Conservation (phyloP, 2,113 vertebrate genomes). For the Anseranas semipalmata region DNA sequence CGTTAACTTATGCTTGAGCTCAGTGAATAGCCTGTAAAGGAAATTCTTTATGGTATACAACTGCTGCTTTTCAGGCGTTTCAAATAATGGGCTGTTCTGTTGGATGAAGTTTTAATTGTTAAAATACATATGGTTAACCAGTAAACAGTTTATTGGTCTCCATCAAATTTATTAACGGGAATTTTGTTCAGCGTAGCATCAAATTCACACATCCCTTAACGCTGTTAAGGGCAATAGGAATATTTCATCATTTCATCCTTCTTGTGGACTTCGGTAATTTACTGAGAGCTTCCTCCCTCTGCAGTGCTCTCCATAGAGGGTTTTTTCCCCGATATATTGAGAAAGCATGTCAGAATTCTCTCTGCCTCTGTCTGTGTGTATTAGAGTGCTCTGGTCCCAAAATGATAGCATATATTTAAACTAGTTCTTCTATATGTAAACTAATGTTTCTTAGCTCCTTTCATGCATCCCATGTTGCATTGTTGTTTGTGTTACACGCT, state of each 20-base stretch:
- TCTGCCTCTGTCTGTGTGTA: not conserved
- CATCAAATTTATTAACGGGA: not conserved
- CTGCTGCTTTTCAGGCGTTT: constrained; percentile 19
- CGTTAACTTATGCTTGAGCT: constrained; percentile 44
- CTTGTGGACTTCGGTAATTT: not conserved
- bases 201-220: not conserved
- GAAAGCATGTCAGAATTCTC: not conserved
- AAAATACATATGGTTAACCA: not conserved
- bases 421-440: not conserved
- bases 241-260: not conserved
- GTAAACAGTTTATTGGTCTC: not conserved
- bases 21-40: constrained; percentile 32
- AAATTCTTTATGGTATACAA: constrained; percentile 28
- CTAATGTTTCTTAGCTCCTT: not conserved
- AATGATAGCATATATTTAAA: not conserved
- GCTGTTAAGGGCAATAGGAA: not conserved
- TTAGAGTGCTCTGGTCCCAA: not conserved
- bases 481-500: not conserved
- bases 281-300: not conserved
- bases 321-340: not conserved
- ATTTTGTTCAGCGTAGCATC: not conserved
- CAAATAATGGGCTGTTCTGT: not conserved
- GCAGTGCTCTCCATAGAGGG: not conserved
- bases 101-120: not conserved
- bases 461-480: not conserved